Evolutionary conservation across 2,113 vertebrate species (phyloP), one percentile per base, ranked within the genome.

Genomic region (Gopherus evgoodei): DNA sequence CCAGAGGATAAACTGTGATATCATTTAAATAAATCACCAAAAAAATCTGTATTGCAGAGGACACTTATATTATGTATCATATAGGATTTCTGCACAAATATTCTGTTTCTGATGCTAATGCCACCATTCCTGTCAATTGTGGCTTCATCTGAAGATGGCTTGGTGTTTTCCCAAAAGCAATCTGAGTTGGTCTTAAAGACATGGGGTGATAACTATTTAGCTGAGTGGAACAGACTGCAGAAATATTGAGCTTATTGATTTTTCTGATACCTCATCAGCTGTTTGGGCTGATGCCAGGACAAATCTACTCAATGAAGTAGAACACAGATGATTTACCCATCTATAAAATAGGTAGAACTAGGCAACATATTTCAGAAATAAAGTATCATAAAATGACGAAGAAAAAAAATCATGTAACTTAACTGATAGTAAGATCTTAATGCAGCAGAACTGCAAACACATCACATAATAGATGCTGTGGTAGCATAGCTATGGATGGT

Each of bases 11-110:
- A 69, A 92, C 84, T 75, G 69, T 50, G 38, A 80, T 84, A 72
- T 88, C 80, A 82, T 57, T 84, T 80, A 21, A 42, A 84, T 92
- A 92, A 88, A 92, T 88, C 56, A 88, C 86, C n/a, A 31, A 84
- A 92, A 88, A 72, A 84, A 92, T 92, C 85, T 92, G 86, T 86
- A 92, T 88, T 79, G 69, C 56, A 80, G 22, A 50, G 79, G 75
- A 92, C 72, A 88, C 59, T 80, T 92, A 83, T 92, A 84, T 88
- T 88, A 81, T 49, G 29, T 88, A 65, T 88, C 88, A 47, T 92
- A 82, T 54, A 86, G 81, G 57, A 44, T 91, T 49, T 91, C 83
- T 47, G 76, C 56, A 88, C 83, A 88, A 88, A 84, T 83, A 92
- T 84, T 84, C 49, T 47, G 14, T 49, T 87, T 92, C 54, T 78